Conservation (phyloP, 2,113 vertebrate genomes). For the Bothrops jararaca region DNA sequence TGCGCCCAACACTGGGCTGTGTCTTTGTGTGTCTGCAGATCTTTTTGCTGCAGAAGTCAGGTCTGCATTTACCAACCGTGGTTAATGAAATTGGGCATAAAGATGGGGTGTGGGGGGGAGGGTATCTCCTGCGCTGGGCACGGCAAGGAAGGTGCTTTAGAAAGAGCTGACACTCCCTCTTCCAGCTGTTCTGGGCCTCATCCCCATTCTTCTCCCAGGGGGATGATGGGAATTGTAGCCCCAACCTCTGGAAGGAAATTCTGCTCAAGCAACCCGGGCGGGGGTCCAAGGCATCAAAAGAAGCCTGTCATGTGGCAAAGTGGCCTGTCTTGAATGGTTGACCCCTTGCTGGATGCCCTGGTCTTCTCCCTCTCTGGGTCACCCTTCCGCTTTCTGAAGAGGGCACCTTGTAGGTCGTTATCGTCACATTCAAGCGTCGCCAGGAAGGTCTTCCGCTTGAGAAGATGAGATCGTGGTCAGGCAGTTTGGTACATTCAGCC, state of each 20-base stretch:
- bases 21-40: background rate
- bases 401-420: background rate
- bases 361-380: background rate
- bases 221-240: background rate
- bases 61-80: background rate
- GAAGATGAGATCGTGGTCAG: too few species aligned
- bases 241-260: background rate
- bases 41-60: too few species aligned
- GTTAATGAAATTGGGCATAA: rapidly evolving
- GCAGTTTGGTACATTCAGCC: background rate
- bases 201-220: background rate
- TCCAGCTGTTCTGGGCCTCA: background rate
- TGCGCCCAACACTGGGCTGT: background rate
- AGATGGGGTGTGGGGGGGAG: background rate
- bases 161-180: background rate
- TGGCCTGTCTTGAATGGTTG: background rate
- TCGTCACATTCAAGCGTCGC: background rate
- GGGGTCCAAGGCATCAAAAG: background rate
- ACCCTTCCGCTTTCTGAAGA: background rate
- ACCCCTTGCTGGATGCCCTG: background rate
- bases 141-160: background rate
- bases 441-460: background rate
- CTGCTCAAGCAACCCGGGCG: background rate
- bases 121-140: background rate
- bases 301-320: background rate